Conservation (phyloP, 2,113 vertebrate genomes). For the Grammomys dolichurus region DNA sequence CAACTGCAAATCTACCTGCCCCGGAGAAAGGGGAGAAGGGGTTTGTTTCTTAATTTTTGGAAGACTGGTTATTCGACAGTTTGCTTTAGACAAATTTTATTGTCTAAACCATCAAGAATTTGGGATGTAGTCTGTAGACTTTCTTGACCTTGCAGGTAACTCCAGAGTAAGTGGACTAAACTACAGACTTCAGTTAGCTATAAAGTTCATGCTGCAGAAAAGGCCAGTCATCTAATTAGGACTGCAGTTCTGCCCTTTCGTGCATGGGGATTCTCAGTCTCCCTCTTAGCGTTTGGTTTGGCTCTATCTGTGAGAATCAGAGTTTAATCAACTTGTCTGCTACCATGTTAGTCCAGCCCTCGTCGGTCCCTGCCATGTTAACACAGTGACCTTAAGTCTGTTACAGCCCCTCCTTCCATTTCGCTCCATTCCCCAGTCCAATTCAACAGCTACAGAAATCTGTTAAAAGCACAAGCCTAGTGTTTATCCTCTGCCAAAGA, state of each 20-base stretch:
- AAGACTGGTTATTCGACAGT: conserved; percentile 14
- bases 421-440: not conserved
- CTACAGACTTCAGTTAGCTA: not conserved
- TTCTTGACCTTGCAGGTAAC: not conserved
- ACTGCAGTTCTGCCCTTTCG: not conserved
- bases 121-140: not conserved
- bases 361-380: not conserved
- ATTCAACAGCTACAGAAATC: conserved; percentile 27
- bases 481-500: conserved; percentile 11
- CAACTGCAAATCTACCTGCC: conserved; percentile 12
- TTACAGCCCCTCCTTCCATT: not conserved
- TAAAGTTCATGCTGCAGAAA: not conserved
- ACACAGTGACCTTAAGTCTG: not conserved
- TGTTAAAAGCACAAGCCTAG: not conserved
- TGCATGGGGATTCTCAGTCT: not conserved
- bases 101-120: conserved; percentile 17
- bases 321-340: not conserved
- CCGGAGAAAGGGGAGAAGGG: not conserved
- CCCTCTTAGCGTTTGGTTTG: not conserved
- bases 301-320: not conserved
- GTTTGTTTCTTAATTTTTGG: conserved; percentile 23
- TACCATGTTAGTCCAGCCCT: not conserved
- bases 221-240: not conserved
- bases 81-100: conserved; percentile 37
- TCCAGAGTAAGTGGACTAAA: not conserved